These are phyloP conservation scores for Ceratoteleas bidentatus DNA, from an alignment of 1,140 invertebrate species.

Conservation along the genomic window DNA sequence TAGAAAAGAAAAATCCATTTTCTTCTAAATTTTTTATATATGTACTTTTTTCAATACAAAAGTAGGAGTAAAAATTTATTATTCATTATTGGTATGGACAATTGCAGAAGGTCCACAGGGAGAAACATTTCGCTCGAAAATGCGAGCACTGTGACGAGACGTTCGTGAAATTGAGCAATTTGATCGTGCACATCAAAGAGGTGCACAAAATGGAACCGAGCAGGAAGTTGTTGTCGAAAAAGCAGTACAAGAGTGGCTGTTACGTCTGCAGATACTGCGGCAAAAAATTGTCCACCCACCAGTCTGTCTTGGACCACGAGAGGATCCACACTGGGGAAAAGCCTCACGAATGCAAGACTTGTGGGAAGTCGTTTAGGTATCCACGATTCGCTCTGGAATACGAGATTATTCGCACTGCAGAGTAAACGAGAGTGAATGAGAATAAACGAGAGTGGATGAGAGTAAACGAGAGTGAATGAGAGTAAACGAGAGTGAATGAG, in stretches of 20 bases:
- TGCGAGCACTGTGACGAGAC: conserved; percentile 73
- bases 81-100: too few species aligned
- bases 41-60: too few species aligned
- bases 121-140: conserved; percentile 69
- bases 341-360: conserved; percentile 82
- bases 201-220: conserved; percentile 61
- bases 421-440: too few species aligned
- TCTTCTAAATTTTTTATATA: too few species aligned
- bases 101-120: conserved; percentile 65
- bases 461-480: too few species aligned
- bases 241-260: conserved; percentile 61
- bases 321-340: conserved; percentile 83
- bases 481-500: too few species aligned
- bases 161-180: conserved; percentile 63
- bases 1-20: too few species aligned
- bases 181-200: conserved; percentile 63
- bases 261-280: conserved; percentile 70
- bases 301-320: conserved; percentile 73
- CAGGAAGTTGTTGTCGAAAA: conserved; percentile 44
- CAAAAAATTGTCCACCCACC: conserved; percentile 68
- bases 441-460: too few species aligned
- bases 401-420: too few species aligned
- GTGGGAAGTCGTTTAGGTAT: conserved; percentile 77
- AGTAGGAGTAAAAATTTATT: too few species aligned
- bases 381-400: too few species aligned